Percentiles rank a stretch among this genome's conserved stretches.
These are phyloP conservation scores for Chymomyza costata DNA, from an alignment of 1,140 invertebrate species.

Conservation along the genomic window DNA sequence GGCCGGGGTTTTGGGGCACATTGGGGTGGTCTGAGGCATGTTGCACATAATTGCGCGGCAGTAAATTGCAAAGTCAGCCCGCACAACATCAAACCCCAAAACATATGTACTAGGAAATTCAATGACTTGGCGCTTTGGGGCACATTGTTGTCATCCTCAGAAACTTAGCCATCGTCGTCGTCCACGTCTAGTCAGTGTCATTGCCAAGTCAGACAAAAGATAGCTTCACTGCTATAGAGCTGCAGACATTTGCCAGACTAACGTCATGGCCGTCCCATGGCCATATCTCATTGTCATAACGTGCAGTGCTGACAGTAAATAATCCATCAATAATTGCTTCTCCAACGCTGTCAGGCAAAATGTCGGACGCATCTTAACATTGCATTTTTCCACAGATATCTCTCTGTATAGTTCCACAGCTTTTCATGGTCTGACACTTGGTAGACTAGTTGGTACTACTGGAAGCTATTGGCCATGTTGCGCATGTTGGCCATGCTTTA, in stretches of 20 bases:
- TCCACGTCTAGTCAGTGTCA: conserved; percentile 49
- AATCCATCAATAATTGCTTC: conserved; percentile 73
- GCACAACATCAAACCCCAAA: conserved; percentile 5
- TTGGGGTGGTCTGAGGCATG: conserved; percentile 19
- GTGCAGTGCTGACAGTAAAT: conserved; percentile 70
- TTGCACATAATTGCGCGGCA: conserved; percentile 40
- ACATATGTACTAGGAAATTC: conserved; percentile 26
- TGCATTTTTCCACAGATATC: not conserved
- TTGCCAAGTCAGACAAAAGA: conserved; percentile 18
- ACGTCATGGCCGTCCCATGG: conserved; percentile 33
- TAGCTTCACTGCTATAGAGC: too few species aligned
- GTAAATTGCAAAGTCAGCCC: conserved; percentile 56
- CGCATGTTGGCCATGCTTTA: conserved; percentile 30
- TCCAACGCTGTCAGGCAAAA: conserved; percentile 16
- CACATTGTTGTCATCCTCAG: too few species aligned
- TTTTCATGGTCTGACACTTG: conserved; percentile 1
- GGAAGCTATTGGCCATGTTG: too few species aligned
- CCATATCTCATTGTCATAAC: conserved; percentile 69
- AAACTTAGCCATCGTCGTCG: conserved; percentile 13
- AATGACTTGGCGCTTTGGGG: conserved; percentile 36
- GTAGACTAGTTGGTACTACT: too few species aligned
- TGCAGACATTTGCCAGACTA: conserved; percentile 50
- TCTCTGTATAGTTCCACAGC: not conserved
- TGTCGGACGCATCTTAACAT: not conserved
- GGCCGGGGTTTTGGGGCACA: too few species aligned